Evolutionary conservation across 2,888 invertebrate species (phyloP).

Genomic region (Nephrotoma flavescens): DNA sequence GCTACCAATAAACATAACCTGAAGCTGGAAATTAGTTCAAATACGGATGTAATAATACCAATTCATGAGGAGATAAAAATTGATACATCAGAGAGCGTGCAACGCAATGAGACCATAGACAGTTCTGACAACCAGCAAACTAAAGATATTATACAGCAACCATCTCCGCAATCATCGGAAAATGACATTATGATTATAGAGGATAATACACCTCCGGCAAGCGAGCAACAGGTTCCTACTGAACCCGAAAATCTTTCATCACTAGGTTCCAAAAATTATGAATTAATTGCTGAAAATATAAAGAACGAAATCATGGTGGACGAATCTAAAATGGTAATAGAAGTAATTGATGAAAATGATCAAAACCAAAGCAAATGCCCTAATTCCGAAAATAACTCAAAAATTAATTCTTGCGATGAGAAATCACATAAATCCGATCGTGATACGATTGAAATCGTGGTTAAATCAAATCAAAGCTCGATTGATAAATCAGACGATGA

Average conservation of each 20-base stretch:
- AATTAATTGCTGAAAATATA: slow-evolving; percentile 6
- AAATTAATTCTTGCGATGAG: not conserved
- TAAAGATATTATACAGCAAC: not conserved
- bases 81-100: slow-evolving; percentile 3
- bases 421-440: not conserved
- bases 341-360: slow-evolving; percentile 7
- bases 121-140: not conserved
- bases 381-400: not conserved
- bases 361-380: not conserved
- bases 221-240: slow-evolving; percentile 9
- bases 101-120: not conserved
- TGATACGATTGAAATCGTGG: not conserved
- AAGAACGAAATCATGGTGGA: slow-evolving; percentile 3
- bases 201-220: not conserved
- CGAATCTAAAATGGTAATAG: slow-evolving; percentile 13
- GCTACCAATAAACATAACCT: not conserved
- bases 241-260: slow-evolving; percentile 8
- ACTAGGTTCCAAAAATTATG: slow-evolving; percentile 8
- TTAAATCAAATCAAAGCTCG: slow-evolving; percentile 4
- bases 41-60: not conserved
- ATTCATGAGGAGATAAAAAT: not conserved
- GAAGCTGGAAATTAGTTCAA: slow-evolving; percentile 8
- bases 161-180: not conserved
- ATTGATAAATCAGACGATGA: slow-evolving; percentile 7
- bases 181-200: not conserved